phyloP scores from a whole-genome alignment of 2,888 invertebrate genomes.

The Thymelicus acteon region DNA sequence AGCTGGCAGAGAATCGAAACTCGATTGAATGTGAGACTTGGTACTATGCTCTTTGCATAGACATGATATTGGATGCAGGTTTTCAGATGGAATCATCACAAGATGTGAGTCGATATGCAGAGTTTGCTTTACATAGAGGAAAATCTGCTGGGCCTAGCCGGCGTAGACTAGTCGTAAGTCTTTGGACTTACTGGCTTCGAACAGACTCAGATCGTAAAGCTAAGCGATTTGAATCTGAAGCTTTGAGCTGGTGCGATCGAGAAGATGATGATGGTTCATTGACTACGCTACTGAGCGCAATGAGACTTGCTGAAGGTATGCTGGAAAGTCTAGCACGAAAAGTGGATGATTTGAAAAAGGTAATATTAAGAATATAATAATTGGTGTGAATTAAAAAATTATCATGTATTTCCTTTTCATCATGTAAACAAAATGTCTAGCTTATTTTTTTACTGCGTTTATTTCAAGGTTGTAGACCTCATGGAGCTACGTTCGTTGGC shows the following conservation, averaged over 20 bases:
- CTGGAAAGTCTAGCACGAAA: constrained; percentile 76
- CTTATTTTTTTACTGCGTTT: constrained; percentile 10
- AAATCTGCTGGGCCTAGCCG: constrained; percentile 56
- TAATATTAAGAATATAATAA: constrained; percentile 41
- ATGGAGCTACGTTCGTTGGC: constrained; percentile 78
- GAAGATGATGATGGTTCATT: constrained; percentile 61
- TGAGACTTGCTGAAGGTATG: constrained; percentile 77
- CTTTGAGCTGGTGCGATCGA: constrained; percentile 60
- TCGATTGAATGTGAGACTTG: constrained; percentile 70
- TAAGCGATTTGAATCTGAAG: constrained; percentile 72
- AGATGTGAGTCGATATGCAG: constrained; percentile 72
- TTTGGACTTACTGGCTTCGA: constrained; percentile 78
- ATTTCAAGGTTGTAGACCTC: constrained; percentile 70
- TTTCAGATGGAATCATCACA: constrained; percentile 79
- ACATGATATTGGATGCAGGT: constrained; percentile 84
- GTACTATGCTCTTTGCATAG: constrained; percentile 85
- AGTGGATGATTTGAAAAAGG: constrained; percentile 75
- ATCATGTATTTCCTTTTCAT: constrained; percentile 2
- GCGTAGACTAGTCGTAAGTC: constrained; percentile 64
- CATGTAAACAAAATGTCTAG: background rate
- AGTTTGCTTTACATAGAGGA: constrained; percentile 59
- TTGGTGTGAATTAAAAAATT: background rate
- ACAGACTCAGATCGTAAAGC: constrained; percentile 63
- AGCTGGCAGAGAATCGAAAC: constrained; percentile 52
- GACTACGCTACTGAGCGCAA: constrained; percentile 62